Percentiles rank a stretch among this genome's conserved stretches.
Evolutionary conservation across 2,888 invertebrate species (phyloP).

Genomic region (Mycalesis mineus): DNA sequence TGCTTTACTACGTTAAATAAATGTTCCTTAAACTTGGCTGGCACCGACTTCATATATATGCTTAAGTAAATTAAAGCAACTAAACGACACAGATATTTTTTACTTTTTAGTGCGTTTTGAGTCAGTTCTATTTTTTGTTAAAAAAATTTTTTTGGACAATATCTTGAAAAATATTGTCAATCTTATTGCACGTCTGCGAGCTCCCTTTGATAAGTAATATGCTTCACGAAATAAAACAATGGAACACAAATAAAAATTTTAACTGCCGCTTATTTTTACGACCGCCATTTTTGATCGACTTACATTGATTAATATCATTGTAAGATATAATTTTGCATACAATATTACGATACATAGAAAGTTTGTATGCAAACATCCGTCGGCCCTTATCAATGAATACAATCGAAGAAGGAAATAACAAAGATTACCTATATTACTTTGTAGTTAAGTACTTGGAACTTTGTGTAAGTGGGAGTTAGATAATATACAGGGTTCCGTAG

Average conservation of each 20-base stretch:
- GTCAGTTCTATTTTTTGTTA: too few relatives aligned
- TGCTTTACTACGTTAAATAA: too few relatives aligned
- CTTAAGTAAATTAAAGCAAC: too few relatives aligned
- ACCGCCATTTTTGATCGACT: conserved; percentile 11
- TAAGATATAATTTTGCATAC: conserved; percentile 21
- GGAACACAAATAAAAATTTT: conserved; percentile 2
- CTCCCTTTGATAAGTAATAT: neutral
- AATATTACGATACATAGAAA: conserved; percentile 13
- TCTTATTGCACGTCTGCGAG: too few relatives aligned
- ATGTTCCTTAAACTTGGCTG: too few relatives aligned
- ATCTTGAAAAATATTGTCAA: too few relatives aligned
- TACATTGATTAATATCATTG: conserved; percentile 13
- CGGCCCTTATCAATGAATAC: conserved; percentile 2
- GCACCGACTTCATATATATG: too few relatives aligned
- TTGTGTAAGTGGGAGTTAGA: neutral
- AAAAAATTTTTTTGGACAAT: too few relatives aligned
- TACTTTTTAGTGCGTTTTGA: too few relatives aligned
- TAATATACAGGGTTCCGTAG: neutral
- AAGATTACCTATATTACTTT: conserved; percentile 14
- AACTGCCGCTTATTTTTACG: conserved; percentile 12
- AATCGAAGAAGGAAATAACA: conserved; percentile 7
- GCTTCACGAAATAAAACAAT: neutral
- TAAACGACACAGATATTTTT: too few relatives aligned
- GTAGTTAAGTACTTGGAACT: neutral
- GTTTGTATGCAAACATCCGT: conserved; percentile 19